Evolutionary conservation across 2,113 vertebrate species (phyloP), one percentile per base, ranked within the genome.

Genomic region (Cephalopterus ornatus): DNA sequence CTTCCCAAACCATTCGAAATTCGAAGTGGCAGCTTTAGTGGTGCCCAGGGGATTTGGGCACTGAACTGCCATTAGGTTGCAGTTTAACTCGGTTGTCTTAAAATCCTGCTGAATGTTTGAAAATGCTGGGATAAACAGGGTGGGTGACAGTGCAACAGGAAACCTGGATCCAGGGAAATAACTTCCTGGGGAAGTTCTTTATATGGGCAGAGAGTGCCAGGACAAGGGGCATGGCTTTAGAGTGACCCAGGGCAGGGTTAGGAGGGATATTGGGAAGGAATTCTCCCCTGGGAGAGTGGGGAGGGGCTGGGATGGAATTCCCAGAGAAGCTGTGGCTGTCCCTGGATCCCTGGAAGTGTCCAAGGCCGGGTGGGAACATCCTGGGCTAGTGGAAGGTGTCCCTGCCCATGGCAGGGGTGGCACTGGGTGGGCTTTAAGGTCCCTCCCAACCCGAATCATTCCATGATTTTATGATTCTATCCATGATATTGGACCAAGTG

Each of bases 281-380:
- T 66, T 44, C 32, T 14, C 32, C 1, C 0, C 62, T 46, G 19
- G 0, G 37, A 78, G 33, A 37, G 32, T 55, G 49, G 8, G 2
- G 27, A 37, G 12, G 21, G 50, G 33, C 41, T 47, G 63, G 65
- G 53, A 14, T 82, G 78, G 65, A 49, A 70, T 41, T 82, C 66
- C 30, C 53, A 70, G 53, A 59, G 35, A 0, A 49, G 35, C 78
- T 49, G 65, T 10, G 52, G 63, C 62, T 80, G 50, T 27, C 8
- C n/a, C 77, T 77, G 58, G 16, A 81, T 68, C n/a, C 63, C n/a
- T 58, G 78, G 63, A 0, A 32, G 41, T 32, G 52, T 1, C 33
- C 62, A 30, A 37, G 39, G 35, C 30, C 37, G 28, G 39, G 32
- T 0, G 65, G 76, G 77, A 30, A 4, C 9, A 1, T 0, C 16